Evolutionary conservation across 2,797 vertebrate genomes (phyloP), one percentile per base, ranked within the genome.

Genomic region (Selene dorsalis): DNA sequence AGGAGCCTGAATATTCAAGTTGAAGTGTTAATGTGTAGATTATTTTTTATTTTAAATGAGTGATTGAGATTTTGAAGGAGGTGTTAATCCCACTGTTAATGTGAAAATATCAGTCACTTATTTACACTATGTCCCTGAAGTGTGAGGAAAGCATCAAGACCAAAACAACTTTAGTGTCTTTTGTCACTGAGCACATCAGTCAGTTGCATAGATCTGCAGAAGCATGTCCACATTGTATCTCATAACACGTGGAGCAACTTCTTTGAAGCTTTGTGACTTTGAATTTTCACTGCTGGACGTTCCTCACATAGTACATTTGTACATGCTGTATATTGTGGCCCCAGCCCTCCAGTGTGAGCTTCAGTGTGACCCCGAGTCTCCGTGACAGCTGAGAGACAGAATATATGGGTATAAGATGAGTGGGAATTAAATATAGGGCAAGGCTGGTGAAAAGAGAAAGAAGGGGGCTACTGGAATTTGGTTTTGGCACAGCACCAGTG

Each of bases 351-450:
- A 50, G 59, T 55, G 43, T 73, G 69, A 76, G 41, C 53, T 32
- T 59, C 45, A 38, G 6, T 20, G 41, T 35, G 38, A 66, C 28
- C 4, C 41, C 35, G 32, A 30, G 41, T 55, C 43, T 59, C 22
- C 45, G 28, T 73, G 76, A 62, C 73, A 85, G 79, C 79, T 84
- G 82, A 77, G 48, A 45, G 66, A 53, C 26, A 72, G 68, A 45
- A 50, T 71, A 60, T 12, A 7, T 53, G 53, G 62, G 32, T 58
- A 71, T 58, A 43, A 47, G 58, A 43, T 80, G 22, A 74, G 66
- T 55, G 16, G 20, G 66, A 64, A 82, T 82, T 75, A 69, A 67
- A 84, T 65, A 63, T 69, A 73, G 70, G 73, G 28, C 7, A 8
- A 17, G 32, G 64, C 32, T 59, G 57, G 60, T 75, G 48, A 64